phyloP scores from a whole-genome alignment of 1,140 invertebrate genomes.

The Aphidius ervi region DNA sequence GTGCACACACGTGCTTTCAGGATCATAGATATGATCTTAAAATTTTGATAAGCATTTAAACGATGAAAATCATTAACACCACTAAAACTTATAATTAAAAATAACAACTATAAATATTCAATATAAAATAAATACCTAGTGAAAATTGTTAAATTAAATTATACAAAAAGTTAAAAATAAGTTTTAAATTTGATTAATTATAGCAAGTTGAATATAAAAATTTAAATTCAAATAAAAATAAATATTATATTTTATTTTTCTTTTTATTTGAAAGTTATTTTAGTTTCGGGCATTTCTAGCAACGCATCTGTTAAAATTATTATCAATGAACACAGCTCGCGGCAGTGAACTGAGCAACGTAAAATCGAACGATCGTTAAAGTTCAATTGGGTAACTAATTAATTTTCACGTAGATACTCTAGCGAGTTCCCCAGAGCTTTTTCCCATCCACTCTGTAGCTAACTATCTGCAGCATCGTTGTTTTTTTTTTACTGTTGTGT shows the following conservation, averaged over 20 bases:
- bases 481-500: neutral
- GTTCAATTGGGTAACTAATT: slow-evolving; percentile 48
- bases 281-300: neutral
- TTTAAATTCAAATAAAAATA: no score
- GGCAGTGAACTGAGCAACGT: slow-evolving; percentile 15
- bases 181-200: no score
- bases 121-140: no score
- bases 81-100: no score
- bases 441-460: neutral
- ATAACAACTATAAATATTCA: no score
- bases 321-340: slow-evolving; percentile 37
- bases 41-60: neutral
- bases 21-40: neutral
- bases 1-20: neutral
- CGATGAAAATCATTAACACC: neutral
- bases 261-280: slow-evolving; percentile 5
- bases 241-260: neutral
- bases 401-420: slow-evolving; percentile 37
- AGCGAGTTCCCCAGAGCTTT: slow-evolving; percentile 22
- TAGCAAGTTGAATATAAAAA: no score
- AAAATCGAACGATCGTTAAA: slow-evolving; percentile 39
- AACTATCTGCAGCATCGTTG: slow-evolving; percentile 10
- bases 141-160: no score
- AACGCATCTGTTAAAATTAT: slow-evolving; percentile 33
- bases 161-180: no score